Conservation (phyloP, 2,797 vertebrate genomes). For the Miichthys miiuy region DNA sequence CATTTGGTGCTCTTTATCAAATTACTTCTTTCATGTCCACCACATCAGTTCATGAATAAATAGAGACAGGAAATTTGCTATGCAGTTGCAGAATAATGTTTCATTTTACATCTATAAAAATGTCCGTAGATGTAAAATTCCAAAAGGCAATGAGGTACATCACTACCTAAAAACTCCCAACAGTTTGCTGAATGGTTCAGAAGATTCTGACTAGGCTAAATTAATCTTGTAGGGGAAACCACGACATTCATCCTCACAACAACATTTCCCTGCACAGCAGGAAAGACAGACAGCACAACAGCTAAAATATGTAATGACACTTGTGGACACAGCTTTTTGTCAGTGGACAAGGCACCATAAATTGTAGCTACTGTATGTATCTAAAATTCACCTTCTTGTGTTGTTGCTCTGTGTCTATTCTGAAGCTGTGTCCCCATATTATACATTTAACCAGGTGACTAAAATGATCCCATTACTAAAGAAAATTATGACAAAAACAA, state of each 20-base stretch:
- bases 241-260: not conserved
- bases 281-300: not conserved
- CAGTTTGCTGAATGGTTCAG: not conserved
- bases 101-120: not conserved
- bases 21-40: not conserved
- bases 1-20: not conserved
- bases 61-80: not conserved
- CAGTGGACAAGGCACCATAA: constrained; percentile 1
- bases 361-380: not conserved
- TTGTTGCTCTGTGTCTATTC: not conserved
- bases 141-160: not conserved
- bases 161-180: not conserved
- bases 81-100: not conserved
- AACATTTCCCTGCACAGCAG: constrained; percentile 2
- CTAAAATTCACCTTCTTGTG: not conserved
- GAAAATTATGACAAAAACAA: not conserved
- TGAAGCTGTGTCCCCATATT: not conserved
- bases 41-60: constrained; percentile 17
- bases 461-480: not conserved
- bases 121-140: not conserved
- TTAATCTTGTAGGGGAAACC: not conserved
- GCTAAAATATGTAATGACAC: constrained; percentile 13
- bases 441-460: not conserved
- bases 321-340: constrained; percentile 4
- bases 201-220: not conserved